phyloP scores from a whole-genome alignment of 1,140 invertebrate genomes.

The Drosophila tristis region DNA sequence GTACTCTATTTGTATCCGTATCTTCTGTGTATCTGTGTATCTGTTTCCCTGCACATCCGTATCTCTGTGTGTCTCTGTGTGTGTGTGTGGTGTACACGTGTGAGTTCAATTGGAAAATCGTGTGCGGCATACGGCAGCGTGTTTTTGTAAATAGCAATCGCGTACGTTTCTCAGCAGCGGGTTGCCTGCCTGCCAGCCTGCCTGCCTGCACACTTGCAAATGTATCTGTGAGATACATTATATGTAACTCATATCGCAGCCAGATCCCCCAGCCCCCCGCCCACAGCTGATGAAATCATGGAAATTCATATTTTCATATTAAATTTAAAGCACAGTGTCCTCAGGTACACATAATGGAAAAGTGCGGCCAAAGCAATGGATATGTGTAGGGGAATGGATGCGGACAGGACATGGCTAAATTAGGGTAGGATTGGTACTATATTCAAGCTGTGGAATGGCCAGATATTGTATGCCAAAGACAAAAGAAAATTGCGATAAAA shows the following conservation, averaged over 20 bases:
- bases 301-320: constrained; percentile 54
- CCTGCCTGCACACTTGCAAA: constrained; percentile 20
- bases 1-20: constrained; percentile 31
- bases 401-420: too few relatives aligned
- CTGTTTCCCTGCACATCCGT: constrained; percentile 9
- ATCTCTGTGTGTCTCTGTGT: constrained; percentile 28
- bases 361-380: background rate
- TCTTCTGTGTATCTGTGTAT: constrained; percentile 23
- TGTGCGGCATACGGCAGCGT: constrained; percentile 76
- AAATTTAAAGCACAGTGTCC: constrained; percentile 28
- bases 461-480: background rate
- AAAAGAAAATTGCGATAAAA: too few relatives aligned
- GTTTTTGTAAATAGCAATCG: constrained; percentile 67
- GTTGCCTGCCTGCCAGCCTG: background rate
- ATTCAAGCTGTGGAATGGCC: too few relatives aligned
- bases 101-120: constrained; percentile 84
- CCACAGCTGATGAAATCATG: constrained; percentile 40
- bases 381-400: background rate
- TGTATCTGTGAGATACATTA: constrained; percentile 45
- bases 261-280: background rate
- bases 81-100: constrained; percentile 64
- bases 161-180: constrained; percentile 45
- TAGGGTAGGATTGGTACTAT: background rate
- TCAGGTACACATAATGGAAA: constrained; percentile 5
- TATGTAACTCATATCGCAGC: constrained; percentile 33